Evolutionary conservation across 1,140 invertebrate species (phyloP).

Genomic region (Copidosoma floridanum): DNA sequence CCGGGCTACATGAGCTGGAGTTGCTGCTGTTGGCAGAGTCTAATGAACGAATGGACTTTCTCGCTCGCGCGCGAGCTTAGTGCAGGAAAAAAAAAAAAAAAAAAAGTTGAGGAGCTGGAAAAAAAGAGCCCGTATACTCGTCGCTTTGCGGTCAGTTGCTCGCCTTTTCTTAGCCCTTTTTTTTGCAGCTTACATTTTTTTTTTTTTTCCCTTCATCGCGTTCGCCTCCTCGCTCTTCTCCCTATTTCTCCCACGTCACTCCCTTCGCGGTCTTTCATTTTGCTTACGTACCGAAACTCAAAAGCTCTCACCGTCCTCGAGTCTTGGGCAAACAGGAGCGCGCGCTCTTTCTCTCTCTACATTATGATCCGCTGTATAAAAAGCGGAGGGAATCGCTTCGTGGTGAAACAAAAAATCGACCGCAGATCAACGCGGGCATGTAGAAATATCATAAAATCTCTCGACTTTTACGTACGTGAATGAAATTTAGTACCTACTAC

Average conservation of each 20-base stretch:
- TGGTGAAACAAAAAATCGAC: too few species aligned
- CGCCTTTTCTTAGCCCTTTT: slow-evolving; percentile 18
- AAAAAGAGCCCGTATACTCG: slow-evolving; percentile 1
- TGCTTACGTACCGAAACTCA: slow-evolving; percentile 13
- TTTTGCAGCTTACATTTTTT: slow-evolving; percentile 8
- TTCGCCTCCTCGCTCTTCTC: slow-evolving; percentile 12
- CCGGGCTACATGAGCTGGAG: neutral
- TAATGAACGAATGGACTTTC: slow-evolving; percentile 41
- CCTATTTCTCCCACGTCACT: slow-evolving; percentile 11
- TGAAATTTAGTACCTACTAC: too few species aligned
- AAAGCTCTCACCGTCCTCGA: slow-evolving; percentile 9
- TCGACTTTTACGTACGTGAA: too few species aligned
- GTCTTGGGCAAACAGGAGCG: slow-evolving; percentile 10
- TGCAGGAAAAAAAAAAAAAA: slow-evolving; percentile 28
- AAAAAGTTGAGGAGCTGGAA: neutral
- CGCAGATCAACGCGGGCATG: too few species aligned
- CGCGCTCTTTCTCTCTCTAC: slow-evolving; percentile 20
- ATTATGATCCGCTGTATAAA: slow-evolving; percentile 36
- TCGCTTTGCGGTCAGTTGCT: slow-evolving; percentile 41
- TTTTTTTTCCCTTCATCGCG: slow-evolving; percentile 12
- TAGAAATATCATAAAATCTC: too few species aligned
- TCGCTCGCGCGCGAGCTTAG: slow-evolving; percentile 21
- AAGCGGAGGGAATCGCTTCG: too few species aligned
- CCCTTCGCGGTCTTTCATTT: slow-evolving; percentile 2
- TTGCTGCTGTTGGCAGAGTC: slow-evolving; percentile 30